Evolutionary conservation across 2,888 invertebrate species (phyloP), one percentile per base, ranked within the genome.

Genomic region (Dinocampus coccinellae): DNA sequence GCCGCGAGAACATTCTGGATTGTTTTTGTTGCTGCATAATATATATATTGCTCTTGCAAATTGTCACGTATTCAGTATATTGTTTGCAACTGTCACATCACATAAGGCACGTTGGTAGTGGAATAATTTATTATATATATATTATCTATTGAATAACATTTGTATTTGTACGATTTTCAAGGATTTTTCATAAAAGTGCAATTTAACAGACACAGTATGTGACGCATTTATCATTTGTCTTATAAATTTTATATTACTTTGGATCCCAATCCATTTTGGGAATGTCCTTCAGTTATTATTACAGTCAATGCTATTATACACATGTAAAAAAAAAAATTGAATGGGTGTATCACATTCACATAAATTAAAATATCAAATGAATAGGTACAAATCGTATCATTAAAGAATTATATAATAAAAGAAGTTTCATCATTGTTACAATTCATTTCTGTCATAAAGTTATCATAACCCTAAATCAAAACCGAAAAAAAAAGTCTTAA

Each of bases 331-430:
- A 22, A 29, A 24, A 70, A 67, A 65, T 76, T 84, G 81, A 70
- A 85, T 86, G 85, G 85, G 84, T 70, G 76, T 78, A 80, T 77
- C 80, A 42, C 79, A 83, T 39, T 80, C 83, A 52, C 81, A 77
- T 74, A 80, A 79, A 69, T 34, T 22, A 16, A 77, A 73, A 66
- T 57, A 64, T 53, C 69, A 74, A 70, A 84, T 85, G 83, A 81
- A 80, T 67, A 81, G 78, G 86, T 86, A 79, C 58, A 72, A 24
- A 34, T 60, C 42, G 20, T 7, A 26, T 20, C 22, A 16, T 20
- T 2, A 20, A 3, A 47, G n/a, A 20, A 47, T 47, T 22, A 13
- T 53, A 11, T 22, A 9, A 42, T 36, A 53, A 65, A 1, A 65
- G 34, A 55, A 16, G 3, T 26, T 64, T 62, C 6, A 16, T 53